Conservation (phyloP, 1,140 invertebrate species). For the Bombyx mandarina region DNA sequence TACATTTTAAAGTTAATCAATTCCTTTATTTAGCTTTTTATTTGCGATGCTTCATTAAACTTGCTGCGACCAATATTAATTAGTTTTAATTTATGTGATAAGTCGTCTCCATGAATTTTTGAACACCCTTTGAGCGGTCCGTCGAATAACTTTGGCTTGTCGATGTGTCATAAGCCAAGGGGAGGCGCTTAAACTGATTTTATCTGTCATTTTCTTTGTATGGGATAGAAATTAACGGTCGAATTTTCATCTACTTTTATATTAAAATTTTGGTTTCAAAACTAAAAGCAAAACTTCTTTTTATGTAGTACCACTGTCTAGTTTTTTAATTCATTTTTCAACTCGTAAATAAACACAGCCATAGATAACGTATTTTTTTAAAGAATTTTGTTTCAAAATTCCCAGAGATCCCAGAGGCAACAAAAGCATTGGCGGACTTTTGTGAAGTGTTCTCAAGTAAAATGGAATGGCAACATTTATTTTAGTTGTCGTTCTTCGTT, state of each 20-base stretch:
- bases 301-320: no score
- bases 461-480: constrained; percentile 54
- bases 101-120: constrained; percentile 29
- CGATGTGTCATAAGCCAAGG: constrained; percentile 69
- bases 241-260: no score
- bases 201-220: no score
- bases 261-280: no score
- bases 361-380: no score
- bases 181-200: constrained; percentile 5
- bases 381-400: neutral
- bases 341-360: no score
- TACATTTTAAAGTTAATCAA: no score
- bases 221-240: no score
- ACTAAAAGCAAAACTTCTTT: no score
- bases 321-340: no score
- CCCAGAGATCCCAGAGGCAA: constrained; percentile 5
- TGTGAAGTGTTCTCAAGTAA: constrained; percentile 24
- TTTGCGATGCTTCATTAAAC: neutral
- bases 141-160: constrained; percentile 63
- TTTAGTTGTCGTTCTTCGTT: constrained; percentile 35
- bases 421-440: constrained; percentile 13
- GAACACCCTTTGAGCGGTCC: constrained; percentile 34
- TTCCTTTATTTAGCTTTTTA: neutral
- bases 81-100: neutral
- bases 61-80: neutral